Evolutionary conservation across 2,113 vertebrate species (phyloP).

Genomic region (Otolemur garnettii): DNA sequence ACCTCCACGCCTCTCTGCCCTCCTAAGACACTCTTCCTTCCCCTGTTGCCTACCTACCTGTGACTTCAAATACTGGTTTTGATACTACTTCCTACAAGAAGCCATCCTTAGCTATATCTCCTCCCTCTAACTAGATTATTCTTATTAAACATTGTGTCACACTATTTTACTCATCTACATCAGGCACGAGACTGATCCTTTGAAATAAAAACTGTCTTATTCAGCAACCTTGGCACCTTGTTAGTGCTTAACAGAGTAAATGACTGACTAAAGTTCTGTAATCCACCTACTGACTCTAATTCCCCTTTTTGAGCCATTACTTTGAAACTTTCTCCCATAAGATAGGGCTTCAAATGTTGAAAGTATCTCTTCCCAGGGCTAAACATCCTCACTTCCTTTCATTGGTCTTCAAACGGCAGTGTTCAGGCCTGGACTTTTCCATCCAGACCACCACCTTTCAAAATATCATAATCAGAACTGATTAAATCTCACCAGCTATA

Average conservation of each 20-base stretch:
- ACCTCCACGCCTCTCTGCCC: background rate
- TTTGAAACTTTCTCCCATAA: background rate
- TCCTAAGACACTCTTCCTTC: background rate
- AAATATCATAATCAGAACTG: background rate
- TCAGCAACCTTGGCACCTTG: background rate
- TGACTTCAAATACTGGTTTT: background rate
- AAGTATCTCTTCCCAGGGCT: constrained; percentile 14
- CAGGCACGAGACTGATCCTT: background rate
- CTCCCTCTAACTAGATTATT: constrained; percentile 34
- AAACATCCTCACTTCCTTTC: background rate
- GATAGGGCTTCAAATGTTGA: background rate
- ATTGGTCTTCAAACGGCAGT: background rate
- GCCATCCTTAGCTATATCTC: background rate
- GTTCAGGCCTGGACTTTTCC: background rate
- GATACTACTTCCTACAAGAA: background rate
- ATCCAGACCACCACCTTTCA: background rate
- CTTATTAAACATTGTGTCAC: background rate
- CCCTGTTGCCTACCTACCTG: background rate
- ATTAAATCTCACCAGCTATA: background rate
- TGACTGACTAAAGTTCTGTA: background rate
- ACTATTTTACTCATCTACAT: background rate
- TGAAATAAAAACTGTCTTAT: constrained; percentile 23
- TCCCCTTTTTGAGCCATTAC: background rate
- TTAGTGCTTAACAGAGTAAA: background rate
- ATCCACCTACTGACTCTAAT: background rate